Conservation (phyloP, 37 sponge, comb jelly and placozoan genomes). For the Mnemiopsis leidyi region DNA sequence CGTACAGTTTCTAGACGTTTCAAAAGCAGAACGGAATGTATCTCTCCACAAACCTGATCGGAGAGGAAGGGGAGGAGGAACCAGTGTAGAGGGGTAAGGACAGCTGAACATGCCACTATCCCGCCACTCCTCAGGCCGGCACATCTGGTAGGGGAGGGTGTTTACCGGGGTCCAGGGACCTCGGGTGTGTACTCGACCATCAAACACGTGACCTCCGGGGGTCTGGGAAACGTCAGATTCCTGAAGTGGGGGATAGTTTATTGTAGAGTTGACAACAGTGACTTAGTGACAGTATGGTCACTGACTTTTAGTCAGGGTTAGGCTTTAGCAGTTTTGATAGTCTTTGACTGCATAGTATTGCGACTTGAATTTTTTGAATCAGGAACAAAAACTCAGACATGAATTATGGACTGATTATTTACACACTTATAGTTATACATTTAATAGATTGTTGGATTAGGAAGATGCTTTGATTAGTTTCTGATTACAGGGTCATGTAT, state of each 20-base stretch:
- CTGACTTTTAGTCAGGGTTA: too few species aligned
- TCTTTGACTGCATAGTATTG: too few species aligned
- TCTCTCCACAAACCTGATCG: constrained; percentile 43
- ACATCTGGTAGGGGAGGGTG: constrained; percentile 58
- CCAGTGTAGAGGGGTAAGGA: neutral
- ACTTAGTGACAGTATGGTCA: neutral
- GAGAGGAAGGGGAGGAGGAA: constrained; percentile 43
- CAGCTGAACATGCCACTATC: constrained; percentile 7
- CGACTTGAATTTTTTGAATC: too few species aligned
- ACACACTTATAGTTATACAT: too few species aligned
- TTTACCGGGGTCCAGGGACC: constrained; percentile 60
- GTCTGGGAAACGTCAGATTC: constrained; percentile 21
- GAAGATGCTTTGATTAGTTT: too few species aligned
- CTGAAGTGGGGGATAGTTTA: neutral
- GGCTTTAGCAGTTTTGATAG: too few species aligned
- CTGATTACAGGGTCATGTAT: too few species aligned
- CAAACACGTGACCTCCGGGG: neutral
- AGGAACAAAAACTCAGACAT: too few species aligned
- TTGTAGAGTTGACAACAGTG: neutral
- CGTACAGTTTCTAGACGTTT: too few species aligned
- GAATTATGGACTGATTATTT: too few species aligned
- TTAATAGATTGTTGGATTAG: too few species aligned
- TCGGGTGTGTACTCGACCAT: neutral
- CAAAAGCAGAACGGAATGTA: too few species aligned
- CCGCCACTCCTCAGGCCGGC: constrained; percentile 53